Evolutionary conservation across 2,797 vertebrate species (phyloP), one percentile per base, ranked within the genome.

Genomic region (Triplophysa bombifrons): DNA sequence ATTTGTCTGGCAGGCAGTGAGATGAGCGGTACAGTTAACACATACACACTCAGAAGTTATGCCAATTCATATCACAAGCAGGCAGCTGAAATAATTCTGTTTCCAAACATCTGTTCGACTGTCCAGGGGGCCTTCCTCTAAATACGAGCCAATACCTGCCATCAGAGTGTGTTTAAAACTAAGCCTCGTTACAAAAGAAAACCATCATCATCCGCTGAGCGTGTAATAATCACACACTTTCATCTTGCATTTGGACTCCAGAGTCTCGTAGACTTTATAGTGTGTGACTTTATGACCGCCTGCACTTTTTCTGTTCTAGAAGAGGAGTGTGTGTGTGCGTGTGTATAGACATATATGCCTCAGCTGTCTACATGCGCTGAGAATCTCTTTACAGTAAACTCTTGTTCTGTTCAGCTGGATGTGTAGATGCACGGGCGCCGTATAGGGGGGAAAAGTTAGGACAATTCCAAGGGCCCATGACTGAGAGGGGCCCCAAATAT

Each of bases 91-190:
- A 76, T 72, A 64, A 73, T 80, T 51, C 48, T 5, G 68, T 64
- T 64, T 66, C 44, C 63, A 66, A 41, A 78, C 83, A 82, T 82
- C 70, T 85, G 78, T 55, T 77, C 8, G 44, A 11, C 50, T 72
- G 71, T 78, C 61, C 46, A 17, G 66, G 22, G 20, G 76, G 44
- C 20, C 53, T 58, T 69, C 65, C 51, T 48, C 30, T 25, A 19
- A 60, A 77, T 5, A 69, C 12, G 16, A 77, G 68, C 51, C 67
- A 46, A 78, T 61, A 70, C 66, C 74, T 83, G 74, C 48, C 50
- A 78, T 51, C 67, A 68, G 10, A 53, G 60, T 46, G 66, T 41
- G 22, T 74, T 74, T 80, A 77, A 75, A 85, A 83, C 78, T 81
- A 85, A 30, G 27, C 17, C 67, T 75, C 68, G 76, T 84, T 78